Percentiles rank a stretch among this genome's conserved stretches.
Evolutionary conservation across 2,113 vertebrate genomes (phyloP).

Genomic region (Notarius quadriscutis): DNA sequence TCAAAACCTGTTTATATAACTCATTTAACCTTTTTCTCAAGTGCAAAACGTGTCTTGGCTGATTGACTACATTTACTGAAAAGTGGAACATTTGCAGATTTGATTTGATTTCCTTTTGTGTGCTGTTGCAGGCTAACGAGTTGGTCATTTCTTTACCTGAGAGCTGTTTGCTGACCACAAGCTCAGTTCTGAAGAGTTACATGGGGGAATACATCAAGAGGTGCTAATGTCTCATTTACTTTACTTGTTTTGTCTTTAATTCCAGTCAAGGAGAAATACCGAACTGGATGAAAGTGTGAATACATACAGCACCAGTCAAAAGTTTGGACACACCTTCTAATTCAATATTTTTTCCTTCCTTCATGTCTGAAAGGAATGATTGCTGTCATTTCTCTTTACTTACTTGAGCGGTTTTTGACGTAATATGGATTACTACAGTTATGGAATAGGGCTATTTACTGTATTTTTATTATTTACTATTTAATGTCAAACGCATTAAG

Average conservation of each 20-base stretch:
- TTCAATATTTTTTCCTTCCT: too few relatives aligned
- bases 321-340: too few relatives aligned
- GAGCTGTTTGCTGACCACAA: conserved; percentile 86
- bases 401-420: too few relatives aligned
- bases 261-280: not conserved
- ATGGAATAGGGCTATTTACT: too few relatives aligned
- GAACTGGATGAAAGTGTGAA: not conserved
- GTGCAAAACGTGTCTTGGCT: not conserved
- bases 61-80: not conserved
- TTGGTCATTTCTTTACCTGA: conserved; percentile 86
- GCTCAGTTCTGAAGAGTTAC: conserved; percentile 81
- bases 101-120: not conserved
- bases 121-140: conserved; percentile 76
- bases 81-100: not conserved
- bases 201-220: conserved; percentile 79
- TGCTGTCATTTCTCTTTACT: too few relatives aligned
- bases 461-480: too few relatives aligned
- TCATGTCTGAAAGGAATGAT: too few relatives aligned
- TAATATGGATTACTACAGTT: too few relatives aligned
- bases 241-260: not conserved
- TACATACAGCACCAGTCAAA: not conserved
- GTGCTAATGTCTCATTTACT: conserved; percentile 59
- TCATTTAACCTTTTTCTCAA: not conserved
- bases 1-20: not conserved
- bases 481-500: too few relatives aligned